Evolutionary conservation across 2,888 invertebrate species (phyloP).

Genomic region (Sycophila texana): DNA sequence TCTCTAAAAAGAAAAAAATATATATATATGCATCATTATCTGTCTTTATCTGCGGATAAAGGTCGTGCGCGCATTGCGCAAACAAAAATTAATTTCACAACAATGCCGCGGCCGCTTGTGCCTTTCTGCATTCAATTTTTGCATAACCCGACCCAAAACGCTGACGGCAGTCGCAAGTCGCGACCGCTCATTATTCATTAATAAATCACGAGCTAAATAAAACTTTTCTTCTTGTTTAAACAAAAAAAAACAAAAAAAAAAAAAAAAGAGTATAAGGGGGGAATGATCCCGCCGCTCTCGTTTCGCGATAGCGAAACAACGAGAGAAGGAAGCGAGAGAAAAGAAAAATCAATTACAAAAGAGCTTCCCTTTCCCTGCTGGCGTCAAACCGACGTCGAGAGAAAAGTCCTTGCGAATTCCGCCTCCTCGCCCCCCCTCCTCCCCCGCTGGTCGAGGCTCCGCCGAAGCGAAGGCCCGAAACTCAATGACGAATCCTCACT

Average conservation of each 20-base stretch:
- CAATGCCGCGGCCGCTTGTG: not conserved
- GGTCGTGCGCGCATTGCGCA: slow-evolving; percentile 36
- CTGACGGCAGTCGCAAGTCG: too few relatives aligned
- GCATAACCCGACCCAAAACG: slow-evolving; percentile 21
- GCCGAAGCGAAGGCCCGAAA: slow-evolving; percentile 18
- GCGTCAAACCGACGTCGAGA: not conserved
- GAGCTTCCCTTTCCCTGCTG: slow-evolving; percentile 12
- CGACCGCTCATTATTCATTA: not conserved
- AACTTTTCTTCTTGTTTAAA: not conserved
- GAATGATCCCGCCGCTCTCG: not conserved
- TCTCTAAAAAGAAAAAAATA: not conserved
- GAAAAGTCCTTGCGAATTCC: slow-evolving; percentile 33
- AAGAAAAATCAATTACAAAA: slow-evolving; percentile 35
- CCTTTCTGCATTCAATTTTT: slow-evolving; percentile 2
- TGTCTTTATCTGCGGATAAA: slow-evolving; percentile 46
- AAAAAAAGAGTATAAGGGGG: not conserved
- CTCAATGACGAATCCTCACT: slow-evolving; percentile 47
- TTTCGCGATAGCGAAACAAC: not conserved
- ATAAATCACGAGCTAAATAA: slow-evolving; percentile 6
- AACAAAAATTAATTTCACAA: slow-evolving; percentile 40
- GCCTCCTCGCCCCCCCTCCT: not conserved
- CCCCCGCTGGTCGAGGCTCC: not conserved
- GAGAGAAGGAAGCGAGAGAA: not conserved
- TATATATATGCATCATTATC: slow-evolving; percentile 13
- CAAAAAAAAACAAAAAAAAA: not conserved